Percentiles rank a stretch among this genome's conserved stretches.
Conservation (phyloP, 2,113 vertebrate species). For the Mixornis gularis region DNA sequence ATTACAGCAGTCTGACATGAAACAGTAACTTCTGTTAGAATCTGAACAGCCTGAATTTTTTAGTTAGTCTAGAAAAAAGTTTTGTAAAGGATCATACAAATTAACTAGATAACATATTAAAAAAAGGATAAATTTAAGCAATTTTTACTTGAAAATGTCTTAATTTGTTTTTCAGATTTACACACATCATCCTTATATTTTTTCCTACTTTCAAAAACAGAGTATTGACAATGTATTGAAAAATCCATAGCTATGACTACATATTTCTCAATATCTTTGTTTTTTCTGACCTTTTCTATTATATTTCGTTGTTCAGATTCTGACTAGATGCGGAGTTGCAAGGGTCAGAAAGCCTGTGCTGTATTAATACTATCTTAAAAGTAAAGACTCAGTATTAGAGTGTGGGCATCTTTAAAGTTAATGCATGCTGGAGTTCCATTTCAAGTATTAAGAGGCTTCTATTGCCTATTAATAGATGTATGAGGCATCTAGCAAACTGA, state of each 20-base stretch:
- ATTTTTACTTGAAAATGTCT: not conserved
- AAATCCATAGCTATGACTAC: fast-evolving
- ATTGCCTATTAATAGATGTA: not conserved
- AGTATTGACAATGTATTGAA: not conserved
- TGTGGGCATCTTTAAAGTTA: not conserved
- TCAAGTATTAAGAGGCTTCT: not conserved
- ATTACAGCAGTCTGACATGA: not conserved
- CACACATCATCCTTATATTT: not conserved
- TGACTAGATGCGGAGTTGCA: fast-evolving
- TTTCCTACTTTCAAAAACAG: not conserved
- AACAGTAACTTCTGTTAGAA: not conserved
- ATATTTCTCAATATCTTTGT: not conserved
- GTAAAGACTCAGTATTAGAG: not conserved
- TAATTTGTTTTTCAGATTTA: not conserved
- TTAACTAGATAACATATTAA: not conserved
- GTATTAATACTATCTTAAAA: not conserved
- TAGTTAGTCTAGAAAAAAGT: not conserved
- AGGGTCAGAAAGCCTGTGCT: not conserved
- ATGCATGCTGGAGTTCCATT: not conserved
- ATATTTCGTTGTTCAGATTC: not conserved
- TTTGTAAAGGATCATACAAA: not conserved
- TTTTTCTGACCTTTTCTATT: not conserved
- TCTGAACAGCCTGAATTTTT: not conserved
- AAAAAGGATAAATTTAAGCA: not conserved
- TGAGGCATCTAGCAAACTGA: not conserved